These are phyloP conservation scores for Anneissia japonica DNA, from an alignment of 35 echinoderm and acorn worm genomes.

Conservation along the genomic window DNA sequence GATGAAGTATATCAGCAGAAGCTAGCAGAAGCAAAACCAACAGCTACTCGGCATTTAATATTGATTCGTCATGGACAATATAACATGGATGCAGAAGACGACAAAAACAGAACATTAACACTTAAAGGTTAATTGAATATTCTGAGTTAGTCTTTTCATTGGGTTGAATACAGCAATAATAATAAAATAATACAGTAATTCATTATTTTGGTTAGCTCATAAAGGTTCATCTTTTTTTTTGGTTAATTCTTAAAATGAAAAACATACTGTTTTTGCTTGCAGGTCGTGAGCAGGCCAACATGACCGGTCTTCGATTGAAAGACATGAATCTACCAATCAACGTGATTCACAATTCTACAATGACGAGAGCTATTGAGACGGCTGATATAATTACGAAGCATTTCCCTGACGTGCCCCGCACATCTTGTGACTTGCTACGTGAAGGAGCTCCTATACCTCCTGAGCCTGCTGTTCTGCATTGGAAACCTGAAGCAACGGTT, in stretches of 20 bases:
- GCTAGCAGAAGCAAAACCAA: slow-evolving; percentile 63
- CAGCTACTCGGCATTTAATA: slow-evolving; percentile 82
- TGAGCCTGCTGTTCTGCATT: slow-evolving; percentile 82
- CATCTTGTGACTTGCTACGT: slow-evolving; percentile 70
- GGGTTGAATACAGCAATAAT: too few relatives aligned
- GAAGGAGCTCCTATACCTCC: slow-evolving; percentile 94
- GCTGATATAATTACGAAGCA: slow-evolving; percentile 75
- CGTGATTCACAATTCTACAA: slow-evolving; percentile 68
- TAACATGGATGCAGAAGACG: slow-evolving; percentile 36
- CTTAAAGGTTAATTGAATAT: slow-evolving; percentile 69
- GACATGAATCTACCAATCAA: slow-evolving; percentile 65
- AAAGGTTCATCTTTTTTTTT: background rate
- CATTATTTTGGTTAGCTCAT: background rate
- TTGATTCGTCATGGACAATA: slow-evolving; percentile 95
- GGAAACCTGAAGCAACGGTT: slow-evolving; percentile 72
- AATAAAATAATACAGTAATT: background rate
- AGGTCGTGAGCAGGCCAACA: slow-evolving; percentile 73
- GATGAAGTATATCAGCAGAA: slow-evolving; percentile 1
- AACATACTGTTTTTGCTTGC: background rate
- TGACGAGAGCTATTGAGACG: slow-evolving; percentile 82
- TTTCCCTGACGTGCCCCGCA: slow-evolving; percentile 57
- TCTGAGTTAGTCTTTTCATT: too few relatives aligned
- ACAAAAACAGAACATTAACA: slow-evolving; percentile 59
- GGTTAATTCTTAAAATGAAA: background rate
- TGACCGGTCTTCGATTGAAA: slow-evolving; percentile 72